Evolutionary conservation across 2,797 vertebrate species (phyloP).

Genomic region (Dendrocincla fuliginosa): DNA sequence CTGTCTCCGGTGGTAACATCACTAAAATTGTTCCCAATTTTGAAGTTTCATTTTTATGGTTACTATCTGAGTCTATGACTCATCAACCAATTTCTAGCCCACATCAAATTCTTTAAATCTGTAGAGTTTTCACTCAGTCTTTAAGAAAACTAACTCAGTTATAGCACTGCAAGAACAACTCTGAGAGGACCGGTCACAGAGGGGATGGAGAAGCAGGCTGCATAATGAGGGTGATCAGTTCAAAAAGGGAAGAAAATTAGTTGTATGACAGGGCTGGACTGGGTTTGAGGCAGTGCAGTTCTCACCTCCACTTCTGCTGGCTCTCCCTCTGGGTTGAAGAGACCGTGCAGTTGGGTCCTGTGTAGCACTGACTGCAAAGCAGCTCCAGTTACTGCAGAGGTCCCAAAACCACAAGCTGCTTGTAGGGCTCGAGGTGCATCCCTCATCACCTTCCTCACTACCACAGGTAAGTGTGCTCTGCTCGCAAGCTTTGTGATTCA

Average conservation of each 20-base stretch:
- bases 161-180: background rate
- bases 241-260: background rate
- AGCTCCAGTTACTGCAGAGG: background rate
- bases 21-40: slow-evolving; percentile 41
- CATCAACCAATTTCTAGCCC: slow-evolving; percentile 44
- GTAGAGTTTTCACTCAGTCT: slow-evolving; percentile 12
- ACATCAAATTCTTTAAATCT: slow-evolving; percentile 13
- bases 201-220: background rate
- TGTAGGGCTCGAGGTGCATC: background rate
- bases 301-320: background rate
- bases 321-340: background rate
- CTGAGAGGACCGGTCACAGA: background rate
- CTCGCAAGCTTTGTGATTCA: background rate
- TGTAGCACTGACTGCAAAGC: background rate
- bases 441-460: background rate
- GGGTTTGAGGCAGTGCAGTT: background rate
- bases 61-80: slow-evolving; percentile 36
- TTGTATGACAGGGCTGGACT: background rate
- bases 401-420: background rate
- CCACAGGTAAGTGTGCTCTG: rapidly evolving
- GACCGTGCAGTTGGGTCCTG: background rate
- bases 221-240: background rate
- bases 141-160: slow-evolving; percentile 28
- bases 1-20: slow-evolving; percentile 8
- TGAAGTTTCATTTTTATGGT: slow-evolving; percentile 42